These are phyloP conservation scores for Spizella passerina DNA, from an alignment of 2,797 vertebrate genomes.

Conservation along the genomic window DNA sequence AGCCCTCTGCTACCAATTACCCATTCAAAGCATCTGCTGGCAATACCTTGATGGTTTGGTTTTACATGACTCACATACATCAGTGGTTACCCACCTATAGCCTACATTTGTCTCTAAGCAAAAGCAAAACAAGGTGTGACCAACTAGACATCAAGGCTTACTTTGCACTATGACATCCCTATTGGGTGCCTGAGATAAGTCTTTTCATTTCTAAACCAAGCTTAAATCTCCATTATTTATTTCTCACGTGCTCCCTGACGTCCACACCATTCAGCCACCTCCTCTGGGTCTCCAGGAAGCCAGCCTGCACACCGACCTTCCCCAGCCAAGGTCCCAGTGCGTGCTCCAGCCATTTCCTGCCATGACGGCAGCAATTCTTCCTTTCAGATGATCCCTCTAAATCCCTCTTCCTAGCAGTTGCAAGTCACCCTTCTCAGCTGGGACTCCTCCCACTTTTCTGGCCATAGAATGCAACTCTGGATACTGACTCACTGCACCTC, in stretches of 20 bases:
- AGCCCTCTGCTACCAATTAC: not conserved
- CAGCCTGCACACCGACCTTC: not conserved
- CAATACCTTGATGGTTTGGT: not conserved
- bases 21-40: not conserved
- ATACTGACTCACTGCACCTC: constrained; percentile 16
- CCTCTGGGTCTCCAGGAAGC: not conserved
- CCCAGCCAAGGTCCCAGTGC: not conserved
- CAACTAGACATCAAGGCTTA: not conserved
- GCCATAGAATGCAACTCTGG: not conserved
- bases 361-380: not conserved
- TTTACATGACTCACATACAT: not conserved
- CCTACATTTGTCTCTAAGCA: not conserved
- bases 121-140: not conserved
- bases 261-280: not conserved
- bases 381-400: constrained; percentile 20
- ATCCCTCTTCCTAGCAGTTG: not conserved
- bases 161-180: not conserved
- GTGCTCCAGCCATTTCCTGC: constrained; percentile 21
- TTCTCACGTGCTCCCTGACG: accelerated
- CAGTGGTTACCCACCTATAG: not conserved
- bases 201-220: not conserved
- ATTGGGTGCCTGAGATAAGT: not conserved
- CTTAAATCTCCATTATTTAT: not conserved
- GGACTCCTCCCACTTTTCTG: not conserved
- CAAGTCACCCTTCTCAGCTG: not conserved